Evolutionary conservation across 2,113 vertebrate species (phyloP), one percentile per base, ranked within the genome.

Genomic region (Otocyon megalotis): DNA sequence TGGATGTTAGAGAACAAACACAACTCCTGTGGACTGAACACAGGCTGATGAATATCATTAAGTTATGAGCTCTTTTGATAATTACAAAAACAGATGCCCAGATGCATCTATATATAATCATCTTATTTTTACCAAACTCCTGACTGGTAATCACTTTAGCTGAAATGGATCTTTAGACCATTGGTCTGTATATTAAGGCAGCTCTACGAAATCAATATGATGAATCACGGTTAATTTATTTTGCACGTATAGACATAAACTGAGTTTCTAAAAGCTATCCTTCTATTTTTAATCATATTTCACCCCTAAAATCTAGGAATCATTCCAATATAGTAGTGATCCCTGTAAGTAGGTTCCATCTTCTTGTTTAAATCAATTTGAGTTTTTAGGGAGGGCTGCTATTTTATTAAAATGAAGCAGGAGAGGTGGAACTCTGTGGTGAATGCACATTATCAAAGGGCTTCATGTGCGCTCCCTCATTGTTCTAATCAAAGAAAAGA

Each of bases 1-100:
- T 97, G 69, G 53, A 71, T 93, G 35, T 74, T 65, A 48, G 35
- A 94, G 32, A 98, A 88, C 56, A 96, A 97, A 90, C 15, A 77
- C 6, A 92, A 37, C 22, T 96, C 0, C 0, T 63, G 2, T 35
- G 62, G 65, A 43, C 74, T 20, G 56, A 95, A 90, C 83, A 63
- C 3, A 58, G 71, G 28, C 87, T 97, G 43, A 3, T 43, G 15
- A 77, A 63, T 58, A 53, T 24, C 88, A 85, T 97, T 96, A 95
- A 97, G 28, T 67, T 60, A 90, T 71, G 80, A 96, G 88, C 74
- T 77, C 77, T 26, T 94, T 91, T 74, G 81, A 54, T 92, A 97
- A 93, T 80, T 81, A 93, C 72, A 65, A 90, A 98, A 98, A 50
- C 0, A 69, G 88, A 90, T 19, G 53, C 32, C 28, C 79, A 50